Percentiles rank a stretch among this genome's conserved stretches.
Conservation (phyloP, 2,888 invertebrate species). For the Oxycera nigricornis region DNA sequence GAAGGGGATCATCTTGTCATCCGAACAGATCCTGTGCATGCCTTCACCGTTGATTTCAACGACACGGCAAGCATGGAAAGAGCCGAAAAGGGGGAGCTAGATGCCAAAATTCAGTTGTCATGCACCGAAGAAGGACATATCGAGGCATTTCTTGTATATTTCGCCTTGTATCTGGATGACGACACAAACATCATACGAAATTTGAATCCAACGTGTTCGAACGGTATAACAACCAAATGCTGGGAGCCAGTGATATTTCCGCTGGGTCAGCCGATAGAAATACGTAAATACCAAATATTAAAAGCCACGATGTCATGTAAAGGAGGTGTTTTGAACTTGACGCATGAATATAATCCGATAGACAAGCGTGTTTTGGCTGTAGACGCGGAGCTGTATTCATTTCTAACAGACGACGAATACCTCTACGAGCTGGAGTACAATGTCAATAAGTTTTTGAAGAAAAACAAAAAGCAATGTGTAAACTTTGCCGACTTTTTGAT, state of each 20-base stretch:
- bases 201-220: slow-evolving; percentile 32
- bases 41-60: slow-evolving; percentile 45
- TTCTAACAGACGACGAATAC: slow-evolving; percentile 45
- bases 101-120: slow-evolving; percentile 30
- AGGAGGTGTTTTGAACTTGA: slow-evolving; percentile 42
- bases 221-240: slow-evolving; percentile 31
- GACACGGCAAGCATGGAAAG: slow-evolving; percentile 41
- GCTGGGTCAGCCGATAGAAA: slow-evolving; percentile 31
- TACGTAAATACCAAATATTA: slow-evolving; percentile 44
- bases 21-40: slow-evolving; percentile 35
- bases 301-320: slow-evolving; percentile 40
- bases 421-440: slow-evolving; percentile 45
- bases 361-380: slow-evolving; percentile 35
- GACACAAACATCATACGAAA: slow-evolving; percentile 38
- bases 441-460: slow-evolving; percentile 39
- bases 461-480: slow-evolving; percentile 25
- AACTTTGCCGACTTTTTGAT: slow-evolving; percentile 43
- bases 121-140: slow-evolving; percentile 35
- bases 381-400: slow-evolving; percentile 42
- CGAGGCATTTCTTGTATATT: slow-evolving; percentile 46
- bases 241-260: slow-evolving; percentile 47
- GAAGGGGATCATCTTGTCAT: slow-evolving; percentile 23
- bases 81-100: slow-evolving; percentile 40
- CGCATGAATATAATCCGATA: slow-evolving; percentile 39
- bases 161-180: slow-evolving; percentile 41